Evolutionary conservation across 2,113 vertebrate species (phyloP).

Genomic region (Phaethornis superciliosus): DNA sequence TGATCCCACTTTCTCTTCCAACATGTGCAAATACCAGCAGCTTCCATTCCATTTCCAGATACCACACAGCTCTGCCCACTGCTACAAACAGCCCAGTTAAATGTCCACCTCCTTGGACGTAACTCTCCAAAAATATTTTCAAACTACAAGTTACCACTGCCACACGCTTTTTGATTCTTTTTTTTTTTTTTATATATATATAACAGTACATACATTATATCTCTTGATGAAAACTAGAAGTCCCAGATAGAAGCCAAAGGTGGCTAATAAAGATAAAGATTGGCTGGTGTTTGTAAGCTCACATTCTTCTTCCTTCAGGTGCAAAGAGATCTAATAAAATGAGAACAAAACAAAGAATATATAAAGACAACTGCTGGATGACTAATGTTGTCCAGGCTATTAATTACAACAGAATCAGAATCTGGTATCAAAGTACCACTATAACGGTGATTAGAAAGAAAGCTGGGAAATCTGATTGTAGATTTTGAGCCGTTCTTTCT

Average conservation of each 20-base stretch:
- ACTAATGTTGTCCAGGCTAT: neutral
- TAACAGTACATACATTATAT: neutral
- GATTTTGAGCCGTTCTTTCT: neutral
- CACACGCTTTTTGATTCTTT: neutral
- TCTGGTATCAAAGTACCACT: neutral
- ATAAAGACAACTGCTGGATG: neutral
- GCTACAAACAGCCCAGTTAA: conserved; percentile 24
- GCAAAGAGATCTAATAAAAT: neutral
- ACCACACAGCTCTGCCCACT: neutral
- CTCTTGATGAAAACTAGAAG: neutral
- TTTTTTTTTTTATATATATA: conserved; percentile 21
- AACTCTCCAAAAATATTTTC: neutral
- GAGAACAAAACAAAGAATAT: neutral
- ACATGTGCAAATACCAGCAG: neutral
- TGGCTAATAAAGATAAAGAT: neutral
- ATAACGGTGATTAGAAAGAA: neutral
- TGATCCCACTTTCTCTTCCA: neutral
- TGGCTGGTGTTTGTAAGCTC: neutral
- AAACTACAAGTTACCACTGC: neutral
- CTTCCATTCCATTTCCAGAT: neutral
- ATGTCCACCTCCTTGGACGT: neutral
- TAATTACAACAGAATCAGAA: neutral
- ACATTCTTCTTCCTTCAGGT: neutral
- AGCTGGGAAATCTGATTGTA: neutral
- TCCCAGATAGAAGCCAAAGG: neutral